phyloP scores from a whole-genome alignment of 2,113 vertebrate species.

The Balaeniceps rex region DNA sequence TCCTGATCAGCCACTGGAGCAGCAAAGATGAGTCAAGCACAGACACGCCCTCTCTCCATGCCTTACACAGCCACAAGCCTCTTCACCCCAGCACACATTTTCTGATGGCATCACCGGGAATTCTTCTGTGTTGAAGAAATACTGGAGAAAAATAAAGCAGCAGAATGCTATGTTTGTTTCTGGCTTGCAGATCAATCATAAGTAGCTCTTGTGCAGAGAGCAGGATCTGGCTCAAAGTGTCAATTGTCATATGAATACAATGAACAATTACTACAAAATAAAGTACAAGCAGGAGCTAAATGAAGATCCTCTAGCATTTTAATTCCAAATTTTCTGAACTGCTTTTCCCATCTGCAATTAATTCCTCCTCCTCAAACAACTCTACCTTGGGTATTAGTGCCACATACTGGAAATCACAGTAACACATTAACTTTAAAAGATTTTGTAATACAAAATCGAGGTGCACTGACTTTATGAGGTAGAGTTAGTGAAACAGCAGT shows the following conservation, averaged over 20 bases:
- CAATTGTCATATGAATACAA: neutral
- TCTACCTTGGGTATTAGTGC: slow-evolving; percentile 36
- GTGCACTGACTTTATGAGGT: neutral
- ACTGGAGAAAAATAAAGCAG: neutral
- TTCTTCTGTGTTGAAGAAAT: neutral
- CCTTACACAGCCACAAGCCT: neutral
- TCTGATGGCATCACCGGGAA: neutral
- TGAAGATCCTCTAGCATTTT: neutral
- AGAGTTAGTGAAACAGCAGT: neutral
- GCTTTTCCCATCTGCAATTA: neutral
- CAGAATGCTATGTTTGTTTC: neutral
- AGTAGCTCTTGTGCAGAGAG: neutral
- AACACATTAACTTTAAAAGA: neutral
- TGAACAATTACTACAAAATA: neutral
- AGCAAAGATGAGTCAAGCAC: neutral
- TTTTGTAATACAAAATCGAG: neutral
- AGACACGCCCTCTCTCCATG: neutral
- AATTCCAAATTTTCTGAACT: neutral
- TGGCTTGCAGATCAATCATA: neutral
- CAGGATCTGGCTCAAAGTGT: neutral
- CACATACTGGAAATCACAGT: slow-evolving; percentile 32
- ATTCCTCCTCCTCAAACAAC: neutral
- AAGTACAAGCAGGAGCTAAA: neutral
- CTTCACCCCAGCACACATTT: neutral
- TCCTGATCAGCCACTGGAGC: neutral